Base-by-base conservation (phyloP, 2,113 vertebrate species). In the Burhinus bistriatus region DNA sequence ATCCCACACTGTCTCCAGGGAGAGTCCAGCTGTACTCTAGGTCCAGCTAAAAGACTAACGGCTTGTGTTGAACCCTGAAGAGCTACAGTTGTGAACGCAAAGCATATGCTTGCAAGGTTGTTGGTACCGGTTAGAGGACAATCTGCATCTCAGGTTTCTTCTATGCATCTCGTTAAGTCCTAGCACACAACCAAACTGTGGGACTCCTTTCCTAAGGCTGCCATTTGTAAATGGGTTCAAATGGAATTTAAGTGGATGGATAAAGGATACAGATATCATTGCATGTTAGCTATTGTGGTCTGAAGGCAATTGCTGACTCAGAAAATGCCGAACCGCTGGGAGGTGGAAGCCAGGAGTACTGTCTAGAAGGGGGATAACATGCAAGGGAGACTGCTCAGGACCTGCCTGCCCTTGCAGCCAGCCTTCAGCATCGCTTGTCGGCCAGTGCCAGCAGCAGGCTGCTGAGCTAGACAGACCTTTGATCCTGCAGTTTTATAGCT, bases 401-500 rank as follows among this genome's bases (percentile, higher is more conserved):
- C 70, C 73, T 36, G 42, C 54, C 51, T 73, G 77, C 54, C 77
- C 64, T 83, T 62, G 61, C 68, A 80, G 52, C 47, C 45, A 59
- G 19, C 73, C 45, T 82, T 71, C 70, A 62, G 82, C 55, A 62
- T 54, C 3, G 2, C 47, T 17, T 27, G 69, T 21, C 3, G 17
- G 29, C 65, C 66, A 7, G 15, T 27, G 42, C 15, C 57, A 71
- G 61, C 6, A 7, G 54, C 58, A 83, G 79, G 76, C 44, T 89
- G 86, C 83, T 90, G 95, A 95, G 83, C 79, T 72, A 72, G 83
- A 59, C 66, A 94, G 72, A 64, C 86, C 86, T 88, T 92, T 90
- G 91, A 89, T 72, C 71, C 66, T 72, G 55, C 42, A 34, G 17
- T 52, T 59, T 85, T 80, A 76, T 11, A 90, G 91, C 87, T 94